A percentile compares a stretch with the other conserved stretches of the same genome.
phyloP scores from a whole-genome alignment of 2,888 invertebrate species.

The Rhamnusium bicolor region DNA sequence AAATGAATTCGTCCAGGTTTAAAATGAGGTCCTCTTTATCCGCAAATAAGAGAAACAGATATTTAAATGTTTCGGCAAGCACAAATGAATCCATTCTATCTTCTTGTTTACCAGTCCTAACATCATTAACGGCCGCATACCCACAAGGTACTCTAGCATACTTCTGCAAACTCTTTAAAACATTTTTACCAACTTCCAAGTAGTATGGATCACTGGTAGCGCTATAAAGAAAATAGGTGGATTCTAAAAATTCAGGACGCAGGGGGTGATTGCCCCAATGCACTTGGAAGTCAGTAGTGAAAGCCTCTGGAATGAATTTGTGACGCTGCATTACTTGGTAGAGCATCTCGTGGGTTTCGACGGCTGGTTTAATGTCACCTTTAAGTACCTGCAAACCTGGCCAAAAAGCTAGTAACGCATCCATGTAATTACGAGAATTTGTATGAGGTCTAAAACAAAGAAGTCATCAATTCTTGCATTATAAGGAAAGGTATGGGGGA shows the following conservation, averaged over 20 bases:
- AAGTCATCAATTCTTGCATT: background rate
- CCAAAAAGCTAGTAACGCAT: conserved; percentile 97
- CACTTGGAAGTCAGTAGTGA: conserved; percentile 96
- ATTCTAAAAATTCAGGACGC: conserved; percentile 97
- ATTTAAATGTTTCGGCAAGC: conserved; percentile 97
- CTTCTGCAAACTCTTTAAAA: conserved; percentile 89
- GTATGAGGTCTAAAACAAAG: conserved; percentile 82
- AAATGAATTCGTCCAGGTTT: conserved; percentile 88
- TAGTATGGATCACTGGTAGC: conserved; percentile 98
- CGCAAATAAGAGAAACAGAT: conserved; percentile 93
- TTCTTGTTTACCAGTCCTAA: conserved; percentile 83
- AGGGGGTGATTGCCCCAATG: conserved; percentile 99
- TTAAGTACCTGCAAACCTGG: conserved; percentile 88
- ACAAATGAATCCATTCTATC: conserved; percentile 99
- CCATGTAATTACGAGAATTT: conserved; percentile 97
- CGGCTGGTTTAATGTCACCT: conserved; percentile 96
- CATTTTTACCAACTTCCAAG: conserved; percentile 91
- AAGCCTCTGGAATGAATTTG: conserved; percentile 98
- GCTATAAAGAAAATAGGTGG: conserved; percentile 96
- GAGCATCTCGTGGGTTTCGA: conserved; percentile 99
- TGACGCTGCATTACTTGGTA: conserved; percentile 98
- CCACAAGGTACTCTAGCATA: conserved; percentile 96
- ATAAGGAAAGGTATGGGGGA: no score
- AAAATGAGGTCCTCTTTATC: conserved; percentile 88
- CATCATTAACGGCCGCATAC: conserved; percentile 84